Conservation (phyloP, 2,797 vertebrate species). For the Phrynocephalus vlangalii region DNA sequence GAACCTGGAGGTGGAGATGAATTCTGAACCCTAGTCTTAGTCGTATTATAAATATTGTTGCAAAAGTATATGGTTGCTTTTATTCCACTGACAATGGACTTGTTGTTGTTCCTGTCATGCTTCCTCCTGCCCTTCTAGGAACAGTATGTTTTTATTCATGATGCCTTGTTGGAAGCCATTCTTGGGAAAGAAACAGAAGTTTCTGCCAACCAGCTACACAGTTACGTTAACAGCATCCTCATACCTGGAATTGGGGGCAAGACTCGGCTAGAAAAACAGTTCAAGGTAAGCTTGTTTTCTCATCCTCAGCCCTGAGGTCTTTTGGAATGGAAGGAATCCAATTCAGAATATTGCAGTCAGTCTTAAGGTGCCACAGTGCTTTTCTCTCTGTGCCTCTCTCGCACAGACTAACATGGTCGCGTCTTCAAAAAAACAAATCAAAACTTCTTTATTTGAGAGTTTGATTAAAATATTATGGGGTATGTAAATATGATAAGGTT, state of each 20-base stretch:
- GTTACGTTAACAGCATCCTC: constrained; percentile 94
- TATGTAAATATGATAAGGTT: no score
- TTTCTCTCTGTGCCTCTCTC: no score
- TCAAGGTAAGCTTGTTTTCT: constrained; percentile 84
- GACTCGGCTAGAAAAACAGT: constrained; percentile 95
- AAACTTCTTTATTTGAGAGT: no score
- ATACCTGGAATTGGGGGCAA: constrained; percentile 89
- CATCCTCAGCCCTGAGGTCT: not conserved
- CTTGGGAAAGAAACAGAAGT: constrained; percentile 96
- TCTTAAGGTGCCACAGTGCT: no score
- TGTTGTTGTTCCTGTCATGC: constrained; percentile 34
- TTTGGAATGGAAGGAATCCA: not conserved
- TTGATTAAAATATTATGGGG: no score
- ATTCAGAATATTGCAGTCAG: no score
- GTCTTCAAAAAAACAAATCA: no score
- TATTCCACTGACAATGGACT: not conserved
- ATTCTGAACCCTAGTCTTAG: not conserved
- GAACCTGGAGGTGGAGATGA: not conserved
- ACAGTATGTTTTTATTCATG: constrained; percentile 99
- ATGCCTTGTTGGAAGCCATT: constrained; percentile 96
- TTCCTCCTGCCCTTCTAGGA: constrained; percentile 80
- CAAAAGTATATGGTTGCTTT: not conserved
- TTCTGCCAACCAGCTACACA: constrained; percentile 90
- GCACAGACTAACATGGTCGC: no score
- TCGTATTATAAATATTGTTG: not conserved